A percentile compares a stretch with the other conserved stretches of the same genome.
Conservation (phyloP, 2,797 vertebrate genomes). For the Dryobates pubescens region DNA sequence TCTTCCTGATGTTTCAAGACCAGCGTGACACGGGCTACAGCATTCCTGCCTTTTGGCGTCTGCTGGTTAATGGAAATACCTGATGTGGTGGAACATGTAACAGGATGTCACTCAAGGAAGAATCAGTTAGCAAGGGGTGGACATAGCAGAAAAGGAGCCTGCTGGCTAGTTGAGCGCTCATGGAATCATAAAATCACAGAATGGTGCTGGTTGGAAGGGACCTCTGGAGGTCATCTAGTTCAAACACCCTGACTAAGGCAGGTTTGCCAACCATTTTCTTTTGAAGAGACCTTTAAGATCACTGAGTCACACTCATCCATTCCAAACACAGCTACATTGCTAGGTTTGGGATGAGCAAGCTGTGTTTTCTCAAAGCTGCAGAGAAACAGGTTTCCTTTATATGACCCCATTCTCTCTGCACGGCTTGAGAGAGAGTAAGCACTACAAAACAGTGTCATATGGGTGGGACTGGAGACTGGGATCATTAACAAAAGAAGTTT, state of each 20-base stretch:
- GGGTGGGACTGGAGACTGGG: not conserved
- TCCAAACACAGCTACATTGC: not conserved
- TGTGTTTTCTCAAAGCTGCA: not conserved
- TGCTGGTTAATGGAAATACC: not conserved
- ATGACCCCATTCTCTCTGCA: not conserved
- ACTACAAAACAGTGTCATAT: not conserved
- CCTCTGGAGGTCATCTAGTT: too few relatives aligned
- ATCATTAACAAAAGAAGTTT: not conserved
- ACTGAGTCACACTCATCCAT: not conserved
- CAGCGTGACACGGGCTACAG: not conserved
- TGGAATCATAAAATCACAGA: too few relatives aligned
- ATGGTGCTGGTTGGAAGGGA: too few relatives aligned
- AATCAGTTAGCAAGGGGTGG: not conserved
- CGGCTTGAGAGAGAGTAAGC: not conserved
- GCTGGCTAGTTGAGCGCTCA: not conserved
- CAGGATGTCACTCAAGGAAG: not conserved
- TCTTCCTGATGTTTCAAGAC: not conserved
- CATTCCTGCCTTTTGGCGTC: not conserved
- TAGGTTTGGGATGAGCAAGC: not conserved
- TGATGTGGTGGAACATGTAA: not conserved
- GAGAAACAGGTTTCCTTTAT: not conserved
- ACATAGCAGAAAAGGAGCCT: not conserved
- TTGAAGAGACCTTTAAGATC: too few relatives aligned
- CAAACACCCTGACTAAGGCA: too few relatives aligned
- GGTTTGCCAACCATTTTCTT: too few relatives aligned